Evolutionary conservation across 2,113 vertebrate species (phyloP).

Genomic region (Sterna hirundo): DNA sequence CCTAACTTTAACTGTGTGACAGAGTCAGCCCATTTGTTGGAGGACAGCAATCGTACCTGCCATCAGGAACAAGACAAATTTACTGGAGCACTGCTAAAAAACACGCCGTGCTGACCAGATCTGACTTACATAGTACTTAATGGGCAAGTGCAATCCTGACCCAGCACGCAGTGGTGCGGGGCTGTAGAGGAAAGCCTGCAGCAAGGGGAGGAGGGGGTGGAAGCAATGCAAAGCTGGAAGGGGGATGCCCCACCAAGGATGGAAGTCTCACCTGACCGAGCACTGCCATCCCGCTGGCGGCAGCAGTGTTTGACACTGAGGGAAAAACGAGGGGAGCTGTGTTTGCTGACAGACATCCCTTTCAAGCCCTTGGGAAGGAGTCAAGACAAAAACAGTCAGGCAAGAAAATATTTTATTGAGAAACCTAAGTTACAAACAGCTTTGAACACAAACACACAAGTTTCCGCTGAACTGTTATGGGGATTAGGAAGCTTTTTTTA

Average conservation of each 20-base stretch:
- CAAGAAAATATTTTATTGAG: neutral
- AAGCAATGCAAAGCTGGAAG: neutral
- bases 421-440: neutral
- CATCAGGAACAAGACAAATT: neutral
- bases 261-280: neutral
- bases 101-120: neutral
- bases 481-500: neutral
- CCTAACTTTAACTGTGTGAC: neutral
- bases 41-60: rapidly evolving
- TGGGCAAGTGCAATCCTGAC: neutral
- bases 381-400: neutral
- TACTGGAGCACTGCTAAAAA: neutral
- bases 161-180: rapidly evolving
- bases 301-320: neutral
- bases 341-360: neutral
- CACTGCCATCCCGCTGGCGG: neutral
- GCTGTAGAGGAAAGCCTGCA: neutral
- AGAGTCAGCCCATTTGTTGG: rapidly evolving
- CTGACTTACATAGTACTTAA: neutral
- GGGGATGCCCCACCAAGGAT: neutral
- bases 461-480: neutral
- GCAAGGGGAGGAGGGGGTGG: neutral
- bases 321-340: neutral
- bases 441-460: neutral
- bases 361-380: neutral